Evolutionary conservation across 2,797 vertebrate species (phyloP).

Genomic region (Thalassophryne amazonica): DNA sequence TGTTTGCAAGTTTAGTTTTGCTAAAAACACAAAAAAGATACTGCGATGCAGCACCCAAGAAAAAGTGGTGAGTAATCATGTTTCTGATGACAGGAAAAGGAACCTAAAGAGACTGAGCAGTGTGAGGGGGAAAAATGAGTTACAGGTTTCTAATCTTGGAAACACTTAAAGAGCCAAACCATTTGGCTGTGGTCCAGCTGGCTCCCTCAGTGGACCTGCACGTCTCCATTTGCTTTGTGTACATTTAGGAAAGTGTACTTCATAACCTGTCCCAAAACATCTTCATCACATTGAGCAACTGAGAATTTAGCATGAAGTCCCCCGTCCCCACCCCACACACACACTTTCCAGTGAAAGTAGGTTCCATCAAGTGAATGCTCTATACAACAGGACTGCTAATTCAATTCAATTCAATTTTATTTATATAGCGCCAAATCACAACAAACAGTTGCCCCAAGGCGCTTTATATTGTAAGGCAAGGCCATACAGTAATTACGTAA

Average conservation of each 20-base stretch:
- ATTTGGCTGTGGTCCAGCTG: conserved; percentile 32
- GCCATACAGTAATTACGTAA: too few relatives aligned
- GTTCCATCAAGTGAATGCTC: too few relatives aligned
- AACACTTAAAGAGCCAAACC: conserved; percentile 33
- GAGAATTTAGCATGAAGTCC: too few relatives aligned
- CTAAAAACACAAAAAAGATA: background rate
- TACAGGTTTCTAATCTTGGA: conserved; percentile 45
- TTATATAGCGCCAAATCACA: too few relatives aligned
- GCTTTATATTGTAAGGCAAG: too few relatives aligned
- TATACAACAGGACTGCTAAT: too few relatives aligned
- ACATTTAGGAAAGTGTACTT: conserved; percentile 7
- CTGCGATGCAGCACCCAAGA: too few relatives aligned
- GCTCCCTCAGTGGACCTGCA: conserved; percentile 8
- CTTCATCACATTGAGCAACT: background rate
- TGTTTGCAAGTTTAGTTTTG: background rate
- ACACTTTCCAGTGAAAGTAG: too few relatives aligned
- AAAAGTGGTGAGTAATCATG: conserved; percentile 1
- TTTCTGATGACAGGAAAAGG: conserved; percentile 27
- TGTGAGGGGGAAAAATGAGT: conserved; percentile 20
- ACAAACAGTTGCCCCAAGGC: too few relatives aligned
- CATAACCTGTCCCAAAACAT: background rate
- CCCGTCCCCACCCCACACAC: too few relatives aligned
- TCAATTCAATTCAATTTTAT: too few relatives aligned
- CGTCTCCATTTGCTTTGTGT: conserved; percentile 15
- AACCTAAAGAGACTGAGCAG: conserved; percentile 26